Evolutionary conservation across 1,140 invertebrate species (phyloP).

Genomic region (Drosophila kurseongensis): DNA sequence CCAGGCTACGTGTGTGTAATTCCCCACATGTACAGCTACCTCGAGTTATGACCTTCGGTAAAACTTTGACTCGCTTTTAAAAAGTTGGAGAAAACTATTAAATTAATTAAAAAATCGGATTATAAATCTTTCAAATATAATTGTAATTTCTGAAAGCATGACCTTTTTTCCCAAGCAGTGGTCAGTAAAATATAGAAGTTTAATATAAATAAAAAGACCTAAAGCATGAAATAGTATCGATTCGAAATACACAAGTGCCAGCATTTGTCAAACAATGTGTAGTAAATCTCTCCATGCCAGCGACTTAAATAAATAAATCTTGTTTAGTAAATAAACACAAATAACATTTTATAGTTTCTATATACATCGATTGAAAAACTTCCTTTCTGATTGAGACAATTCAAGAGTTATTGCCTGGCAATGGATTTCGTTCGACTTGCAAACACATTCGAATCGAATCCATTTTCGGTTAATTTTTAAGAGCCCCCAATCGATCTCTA

Average conservation of each 20-base stretch:
- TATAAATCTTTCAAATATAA: no score
- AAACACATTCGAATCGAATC: slow-evolving; percentile 24
- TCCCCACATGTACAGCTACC: neutral
- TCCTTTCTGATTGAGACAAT: slow-evolving; percentile 28
- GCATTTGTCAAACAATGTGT: slow-evolving; percentile 1
- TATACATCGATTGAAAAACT: slow-evolving; percentile 5
- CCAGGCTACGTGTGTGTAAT: neutral
- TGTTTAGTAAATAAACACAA: slow-evolving; percentile 3
- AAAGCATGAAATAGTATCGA: no score
- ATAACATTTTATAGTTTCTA: slow-evolving; percentile 21
- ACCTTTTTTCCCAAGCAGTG: neutral
- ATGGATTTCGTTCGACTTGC: slow-evolving; percentile 25
- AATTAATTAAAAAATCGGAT: neutral
- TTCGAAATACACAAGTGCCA: neutral
- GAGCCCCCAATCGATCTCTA: slow-evolving; percentile 71
- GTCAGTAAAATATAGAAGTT: neutral
- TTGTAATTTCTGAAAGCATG: no score
- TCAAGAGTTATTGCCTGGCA: slow-evolving; percentile 17
- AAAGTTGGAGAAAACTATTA: neutral
- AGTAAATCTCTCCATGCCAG: neutral
- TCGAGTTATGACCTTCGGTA: neutral
- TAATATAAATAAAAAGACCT: neutral
- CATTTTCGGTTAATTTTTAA: slow-evolving; percentile 66
- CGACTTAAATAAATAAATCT: slow-evolving; percentile 9
- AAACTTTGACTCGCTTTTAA: neutral